Evolutionary conservation across 2,113 vertebrate genomes (phyloP).

Genomic region (Chauna torquata): DNA sequence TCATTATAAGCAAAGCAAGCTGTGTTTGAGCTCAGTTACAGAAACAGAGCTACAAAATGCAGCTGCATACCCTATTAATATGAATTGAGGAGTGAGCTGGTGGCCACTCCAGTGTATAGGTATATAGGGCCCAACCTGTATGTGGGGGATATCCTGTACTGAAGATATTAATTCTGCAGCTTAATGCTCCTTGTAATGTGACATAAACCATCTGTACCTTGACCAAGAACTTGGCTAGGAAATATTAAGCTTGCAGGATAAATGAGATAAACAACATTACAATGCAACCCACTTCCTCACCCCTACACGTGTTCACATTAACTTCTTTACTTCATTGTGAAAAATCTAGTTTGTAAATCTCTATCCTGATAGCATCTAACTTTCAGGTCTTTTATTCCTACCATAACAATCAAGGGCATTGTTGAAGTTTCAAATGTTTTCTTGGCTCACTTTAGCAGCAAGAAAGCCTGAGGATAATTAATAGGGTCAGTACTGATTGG

Average conservation of each 20-base stretch:
- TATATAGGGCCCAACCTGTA: neutral
- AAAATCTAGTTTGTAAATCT: conserved; percentile 25
- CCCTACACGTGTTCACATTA: neutral
- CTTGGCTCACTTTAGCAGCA: neutral
- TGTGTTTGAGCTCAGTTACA: neutral
- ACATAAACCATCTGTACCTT: neutral
- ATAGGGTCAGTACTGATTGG: neutral
- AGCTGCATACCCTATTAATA: neutral
- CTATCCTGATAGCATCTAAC: neutral
- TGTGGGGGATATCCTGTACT: neutral
- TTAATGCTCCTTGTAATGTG: neutral
- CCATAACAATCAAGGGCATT: neutral
- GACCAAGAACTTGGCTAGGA: neutral
- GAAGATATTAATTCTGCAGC: neutral
- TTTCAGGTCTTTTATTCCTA: conserved; percentile 23
- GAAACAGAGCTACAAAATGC: neutral
- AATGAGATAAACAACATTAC: neutral
- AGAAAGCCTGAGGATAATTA: conserved; percentile 22
- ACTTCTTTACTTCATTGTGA: neutral
- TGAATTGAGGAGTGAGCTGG: neutral
- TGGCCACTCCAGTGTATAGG: neutral
- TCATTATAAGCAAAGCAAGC: neutral
- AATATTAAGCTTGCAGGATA: neutral
- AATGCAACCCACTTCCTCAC: neutral
- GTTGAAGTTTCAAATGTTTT: neutral